A percentile compares a stretch with the other conserved stretches of the same genome.
These are phyloP conservation scores for Potorous gilbertii DNA, from an alignment of 2,797 vertebrate species.

Conservation along the genomic window DNA sequence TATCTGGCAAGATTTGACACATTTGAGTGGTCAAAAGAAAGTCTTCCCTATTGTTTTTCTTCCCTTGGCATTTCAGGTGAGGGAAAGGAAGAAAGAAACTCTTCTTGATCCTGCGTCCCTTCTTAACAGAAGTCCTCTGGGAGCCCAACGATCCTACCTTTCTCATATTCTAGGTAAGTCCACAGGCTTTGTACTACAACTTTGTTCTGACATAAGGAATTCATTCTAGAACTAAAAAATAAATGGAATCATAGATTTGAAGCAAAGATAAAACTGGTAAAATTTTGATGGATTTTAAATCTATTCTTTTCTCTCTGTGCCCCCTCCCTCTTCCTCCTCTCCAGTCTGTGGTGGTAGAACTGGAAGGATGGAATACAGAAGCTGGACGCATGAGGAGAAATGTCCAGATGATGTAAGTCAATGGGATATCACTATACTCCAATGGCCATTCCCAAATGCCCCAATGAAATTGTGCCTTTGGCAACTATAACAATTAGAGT, in stretches of 20 bases:
- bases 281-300: not conserved
- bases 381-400: not conserved
- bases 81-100: not conserved
- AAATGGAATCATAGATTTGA: not conserved
- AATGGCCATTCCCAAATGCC: not conserved
- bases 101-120: not conserved
- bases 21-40: not conserved
- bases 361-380: not conserved
- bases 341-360: not conserved
- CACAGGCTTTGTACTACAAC: not conserved
- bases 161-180: not conserved
- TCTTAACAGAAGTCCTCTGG: not conserved
- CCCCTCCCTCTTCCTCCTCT: not conserved
- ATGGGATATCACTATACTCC: not conserved
- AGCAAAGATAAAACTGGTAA: not conserved
- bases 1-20: not conserved
- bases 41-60: not conserved
- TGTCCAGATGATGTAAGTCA: not conserved
- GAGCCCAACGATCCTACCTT: not conserved
- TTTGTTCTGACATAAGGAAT: not conserved
- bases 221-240: not conserved
- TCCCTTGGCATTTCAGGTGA: not conserved
- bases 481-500: not conserved
- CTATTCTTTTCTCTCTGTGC: not conserved
- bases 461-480: not conserved